phyloP scores from a whole-genome alignment of 2,113 vertebrate genomes.

The Melanotaenia duboulayi region DNA sequence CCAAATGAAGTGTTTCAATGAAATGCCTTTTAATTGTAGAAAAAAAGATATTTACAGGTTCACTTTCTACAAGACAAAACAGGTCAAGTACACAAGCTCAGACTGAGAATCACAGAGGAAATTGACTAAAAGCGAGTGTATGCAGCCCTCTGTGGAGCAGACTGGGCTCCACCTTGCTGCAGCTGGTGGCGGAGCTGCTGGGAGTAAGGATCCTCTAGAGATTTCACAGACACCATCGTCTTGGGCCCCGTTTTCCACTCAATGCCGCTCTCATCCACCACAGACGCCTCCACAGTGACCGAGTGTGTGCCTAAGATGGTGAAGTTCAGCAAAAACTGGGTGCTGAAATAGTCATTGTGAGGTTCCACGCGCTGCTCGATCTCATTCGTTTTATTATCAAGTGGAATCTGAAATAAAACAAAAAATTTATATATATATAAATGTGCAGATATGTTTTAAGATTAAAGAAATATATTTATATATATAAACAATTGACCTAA shows the following conservation, averaged over 20 bases:
- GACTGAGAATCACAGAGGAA: neutral
- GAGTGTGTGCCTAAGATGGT: conserved; percentile 91
- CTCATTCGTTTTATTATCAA: conserved; percentile 92
- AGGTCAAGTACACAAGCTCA: conserved; percentile 1
- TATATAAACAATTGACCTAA: neutral
- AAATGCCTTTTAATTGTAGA: conserved; percentile 54
- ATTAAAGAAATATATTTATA: too few species aligned
- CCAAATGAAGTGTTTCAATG: conserved; percentile 1
- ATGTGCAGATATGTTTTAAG: neutral
- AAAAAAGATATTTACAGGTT: conserved; percentile 50
- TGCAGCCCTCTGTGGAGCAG: conserved; percentile 66
- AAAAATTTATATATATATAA: neutral
- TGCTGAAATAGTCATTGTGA: conserved; percentile 99
- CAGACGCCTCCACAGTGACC: conserved; percentile 95
- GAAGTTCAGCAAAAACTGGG: conserved; percentile 96
- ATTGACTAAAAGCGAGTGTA: conserved; percentile 69
- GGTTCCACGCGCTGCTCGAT: conserved; percentile 96
- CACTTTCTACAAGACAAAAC: conserved; percentile 21
- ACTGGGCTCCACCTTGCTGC: conserved; percentile 73
- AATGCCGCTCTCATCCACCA: conserved; percentile 91
- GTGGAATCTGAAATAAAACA: conserved; percentile 85
- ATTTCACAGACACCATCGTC: conserved; percentile 91
- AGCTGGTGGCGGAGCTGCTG: conserved; percentile 92
- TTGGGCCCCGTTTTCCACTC: conserved; percentile 96
- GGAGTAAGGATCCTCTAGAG: conserved; percentile 93